A percentile compares a stretch with the other conserved stretches of the same genome.
phyloP scores from a whole-genome alignment of 1,140 invertebrate genomes.

The Argopecten irradians region DNA sequence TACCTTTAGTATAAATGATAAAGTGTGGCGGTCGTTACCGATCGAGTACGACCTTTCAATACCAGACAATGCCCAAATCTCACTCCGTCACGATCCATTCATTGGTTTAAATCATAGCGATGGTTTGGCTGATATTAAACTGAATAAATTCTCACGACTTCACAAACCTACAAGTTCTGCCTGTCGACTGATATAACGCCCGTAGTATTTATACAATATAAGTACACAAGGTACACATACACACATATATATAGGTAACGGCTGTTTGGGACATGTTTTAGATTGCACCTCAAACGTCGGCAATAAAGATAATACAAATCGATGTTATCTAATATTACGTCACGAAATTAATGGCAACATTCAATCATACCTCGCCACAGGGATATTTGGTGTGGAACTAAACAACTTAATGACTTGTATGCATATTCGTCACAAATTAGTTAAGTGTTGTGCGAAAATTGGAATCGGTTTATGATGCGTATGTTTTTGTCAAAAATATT shows the following conservation, averaged over 20 bases:
- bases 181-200: not conserved
- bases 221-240: too few species aligned
- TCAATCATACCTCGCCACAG: too few species aligned
- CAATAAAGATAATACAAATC: not conserved
- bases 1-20: not conserved
- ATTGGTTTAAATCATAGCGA: not conserved
- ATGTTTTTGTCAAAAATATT: too few species aligned
- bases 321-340: too few species aligned
- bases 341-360: too few species aligned
- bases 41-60: not conserved
- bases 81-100: not conserved
- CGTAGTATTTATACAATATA: not conserved
- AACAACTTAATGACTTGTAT: too few species aligned
- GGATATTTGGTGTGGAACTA: too few species aligned
- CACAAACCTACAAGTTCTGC: not conserved
- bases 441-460: too few species aligned
- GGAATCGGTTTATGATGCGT: too few species aligned
- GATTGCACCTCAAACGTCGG: not conserved
- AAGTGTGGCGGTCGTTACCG: not conserved
- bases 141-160: not conserved
- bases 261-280: not conserved
- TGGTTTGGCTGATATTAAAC: not conserved
- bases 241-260: not conserved
- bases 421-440: too few species aligned
- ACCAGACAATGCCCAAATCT: not conserved